Conservation (phyloP, 2,888 invertebrate genomes). For the Pyrrhia umbra region DNA sequence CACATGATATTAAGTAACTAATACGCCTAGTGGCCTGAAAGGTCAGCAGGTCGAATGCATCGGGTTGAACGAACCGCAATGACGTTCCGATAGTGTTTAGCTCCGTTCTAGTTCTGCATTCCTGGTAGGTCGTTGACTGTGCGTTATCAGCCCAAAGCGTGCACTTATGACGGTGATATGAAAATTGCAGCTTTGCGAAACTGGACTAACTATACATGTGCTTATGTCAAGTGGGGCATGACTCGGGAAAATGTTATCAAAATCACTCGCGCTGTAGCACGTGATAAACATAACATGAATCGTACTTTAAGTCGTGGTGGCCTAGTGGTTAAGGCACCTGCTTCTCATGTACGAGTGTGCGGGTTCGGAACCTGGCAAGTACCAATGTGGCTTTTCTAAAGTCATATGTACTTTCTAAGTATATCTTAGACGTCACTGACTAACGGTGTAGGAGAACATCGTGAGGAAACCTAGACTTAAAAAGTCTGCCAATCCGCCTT, state of each 20-base stretch:
- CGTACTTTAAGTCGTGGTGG: no score
- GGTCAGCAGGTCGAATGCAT: slow-evolving; percentile 75
- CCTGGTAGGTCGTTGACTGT: slow-evolving; percentile 68
- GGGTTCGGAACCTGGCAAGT: no score
- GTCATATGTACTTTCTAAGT: no score
- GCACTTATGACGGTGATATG: slow-evolving; percentile 39
- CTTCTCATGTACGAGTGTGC: no score
- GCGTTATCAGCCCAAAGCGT: slow-evolving; percentile 64
- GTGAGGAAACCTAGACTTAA: no score
- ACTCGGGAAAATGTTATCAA: slow-evolving; percentile 24
- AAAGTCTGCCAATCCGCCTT: no score
- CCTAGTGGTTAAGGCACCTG: no score
- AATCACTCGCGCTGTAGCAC: slow-evolving; percentile 1
- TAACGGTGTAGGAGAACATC: no score
- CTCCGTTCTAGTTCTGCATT: slow-evolving; percentile 69
- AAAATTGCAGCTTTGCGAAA: slow-evolving; percentile 49
- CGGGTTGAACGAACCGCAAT: slow-evolving; percentile 74
- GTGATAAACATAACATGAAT: slow-evolving; percentile 4
- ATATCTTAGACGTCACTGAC: no score
- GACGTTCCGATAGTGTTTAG: slow-evolving; percentile 65
- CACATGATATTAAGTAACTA: slow-evolving; percentile 59
- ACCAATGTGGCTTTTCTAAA: no score
- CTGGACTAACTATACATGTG: slow-evolving; percentile 18
- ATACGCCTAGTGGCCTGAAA: slow-evolving; percentile 63
- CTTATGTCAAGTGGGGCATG: slow-evolving; percentile 13